Evolutionary conservation across 2,797 vertebrate genomes (phyloP).

Genomic region (Vireo griseus): DNA sequence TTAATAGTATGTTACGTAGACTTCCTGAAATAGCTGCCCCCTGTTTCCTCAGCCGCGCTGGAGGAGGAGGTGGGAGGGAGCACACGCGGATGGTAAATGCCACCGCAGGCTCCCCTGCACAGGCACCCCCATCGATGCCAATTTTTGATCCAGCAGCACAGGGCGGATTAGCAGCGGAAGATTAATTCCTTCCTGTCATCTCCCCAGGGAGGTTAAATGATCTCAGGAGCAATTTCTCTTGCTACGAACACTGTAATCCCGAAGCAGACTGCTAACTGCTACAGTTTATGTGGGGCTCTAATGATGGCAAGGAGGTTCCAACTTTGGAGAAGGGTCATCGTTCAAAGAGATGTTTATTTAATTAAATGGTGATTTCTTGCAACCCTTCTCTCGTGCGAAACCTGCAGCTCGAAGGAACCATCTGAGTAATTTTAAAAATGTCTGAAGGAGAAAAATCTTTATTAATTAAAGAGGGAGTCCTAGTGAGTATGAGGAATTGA

Average conservation of each 20-base stretch:
- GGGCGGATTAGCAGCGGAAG: constrained; percentile 71
- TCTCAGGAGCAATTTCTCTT: constrained; percentile 72
- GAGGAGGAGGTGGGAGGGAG: constrained; percentile 9
- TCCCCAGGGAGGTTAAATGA: constrained; percentile 73
- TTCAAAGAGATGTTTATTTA: constrained; percentile 32
- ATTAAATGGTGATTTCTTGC: constrained; percentile 22
- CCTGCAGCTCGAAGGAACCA: background rate
- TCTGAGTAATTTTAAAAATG: background rate
- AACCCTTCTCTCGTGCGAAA: background rate
- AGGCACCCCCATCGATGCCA: constrained; percentile 37
- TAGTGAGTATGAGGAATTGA: background rate
- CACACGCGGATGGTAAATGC: background rate
- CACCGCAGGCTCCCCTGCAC: background rate
- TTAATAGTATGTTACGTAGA: background rate
- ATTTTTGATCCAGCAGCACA: constrained; percentile 59
- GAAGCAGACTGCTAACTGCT: constrained; percentile 54
- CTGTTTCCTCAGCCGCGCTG: background rate
- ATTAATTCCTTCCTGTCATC: constrained; percentile 77
- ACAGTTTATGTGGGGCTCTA: constrained; percentile 18
- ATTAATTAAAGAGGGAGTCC: background rate
- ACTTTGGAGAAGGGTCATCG: constrained; percentile 41
- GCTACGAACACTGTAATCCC: constrained; percentile 58
- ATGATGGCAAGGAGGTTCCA: constrained; percentile 40
- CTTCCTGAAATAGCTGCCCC: constrained; percentile 51
- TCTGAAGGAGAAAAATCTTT: background rate